Conservation (phyloP, 2,113 vertebrate genomes). For the Motacilla alba region DNA sequence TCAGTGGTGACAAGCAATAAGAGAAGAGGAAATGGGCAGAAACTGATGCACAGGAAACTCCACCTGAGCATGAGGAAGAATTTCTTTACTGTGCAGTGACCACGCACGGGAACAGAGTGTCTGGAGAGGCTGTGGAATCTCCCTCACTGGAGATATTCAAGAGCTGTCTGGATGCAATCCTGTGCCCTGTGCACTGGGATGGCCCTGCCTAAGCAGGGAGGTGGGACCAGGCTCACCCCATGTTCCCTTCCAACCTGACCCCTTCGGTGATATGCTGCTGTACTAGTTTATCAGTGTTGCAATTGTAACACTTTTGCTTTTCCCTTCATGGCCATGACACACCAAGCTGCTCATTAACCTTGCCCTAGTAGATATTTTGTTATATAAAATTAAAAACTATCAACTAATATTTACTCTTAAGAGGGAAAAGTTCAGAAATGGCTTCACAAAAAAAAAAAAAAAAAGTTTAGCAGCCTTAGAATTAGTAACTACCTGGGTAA, state of each 20-base stretch:
- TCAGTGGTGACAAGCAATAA: fast-evolving
- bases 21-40: not conserved
- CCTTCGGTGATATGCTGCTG: fast-evolving
- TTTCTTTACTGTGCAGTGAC: not conserved
- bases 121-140: not conserved
- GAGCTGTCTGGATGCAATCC: not conserved
- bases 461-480: not conserved
- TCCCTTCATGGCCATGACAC: not conserved
- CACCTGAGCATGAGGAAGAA: not conserved
- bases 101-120: fast-evolving
- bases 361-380: not conserved
- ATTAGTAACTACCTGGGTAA: not conserved
- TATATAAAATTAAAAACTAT: not conserved
- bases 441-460: not conserved
- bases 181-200: not conserved
- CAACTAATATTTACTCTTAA: not conserved
- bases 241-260: not conserved
- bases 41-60: not conserved
- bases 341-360: not conserved
- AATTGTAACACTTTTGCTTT: not conserved
- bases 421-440: not conserved
- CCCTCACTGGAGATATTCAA: not conserved
- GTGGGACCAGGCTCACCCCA: not conserved
- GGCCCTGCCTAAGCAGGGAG: not conserved
- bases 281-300: not conserved